phyloP scores from a whole-genome alignment of 2,888 invertebrate species.

The Agonopterix arenella region DNA sequence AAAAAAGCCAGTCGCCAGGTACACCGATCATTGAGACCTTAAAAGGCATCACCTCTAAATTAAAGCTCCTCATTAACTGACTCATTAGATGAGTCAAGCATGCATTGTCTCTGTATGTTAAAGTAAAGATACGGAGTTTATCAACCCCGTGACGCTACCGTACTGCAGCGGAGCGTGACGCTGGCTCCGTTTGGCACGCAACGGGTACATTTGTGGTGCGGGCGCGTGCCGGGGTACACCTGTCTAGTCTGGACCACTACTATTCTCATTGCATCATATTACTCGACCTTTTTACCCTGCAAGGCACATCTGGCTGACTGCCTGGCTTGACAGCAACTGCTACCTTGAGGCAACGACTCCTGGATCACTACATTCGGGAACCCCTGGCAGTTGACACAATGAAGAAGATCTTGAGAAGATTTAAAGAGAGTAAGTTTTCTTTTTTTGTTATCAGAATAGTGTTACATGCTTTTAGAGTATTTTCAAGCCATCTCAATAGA shows the following conservation, averaged over 20 bases:
- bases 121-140: conserved; percentile 36
- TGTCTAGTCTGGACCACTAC: conserved; percentile 16
- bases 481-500: no score
- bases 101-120: conserved; percentile 5
- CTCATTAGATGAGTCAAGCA: not conserved
- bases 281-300: no score
- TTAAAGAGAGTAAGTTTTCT: conserved; percentile 53
- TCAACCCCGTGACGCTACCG: conserved; percentile 53
- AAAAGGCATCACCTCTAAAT: no score
- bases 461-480: no score
- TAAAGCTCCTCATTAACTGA: conserved; percentile 1
- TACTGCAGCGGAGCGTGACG: conserved; percentile 47
- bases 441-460: no score
- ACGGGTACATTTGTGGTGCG: conserved; percentile 39
- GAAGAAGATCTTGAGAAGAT: conserved; percentile 55
- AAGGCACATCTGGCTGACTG: no score
- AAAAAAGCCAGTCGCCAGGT: no score
- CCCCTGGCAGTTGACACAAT: conserved; percentile 22
- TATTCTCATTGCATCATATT: not conserved
- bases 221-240: conserved; percentile 48
- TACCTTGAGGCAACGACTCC: no score
- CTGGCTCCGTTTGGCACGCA: conserved; percentile 19
- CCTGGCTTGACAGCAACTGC: no score
- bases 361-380: conserved; percentile 15
- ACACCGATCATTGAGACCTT: no score